Conservation (phyloP, 2,113 vertebrate species). For the Podilymbus podiceps region DNA sequence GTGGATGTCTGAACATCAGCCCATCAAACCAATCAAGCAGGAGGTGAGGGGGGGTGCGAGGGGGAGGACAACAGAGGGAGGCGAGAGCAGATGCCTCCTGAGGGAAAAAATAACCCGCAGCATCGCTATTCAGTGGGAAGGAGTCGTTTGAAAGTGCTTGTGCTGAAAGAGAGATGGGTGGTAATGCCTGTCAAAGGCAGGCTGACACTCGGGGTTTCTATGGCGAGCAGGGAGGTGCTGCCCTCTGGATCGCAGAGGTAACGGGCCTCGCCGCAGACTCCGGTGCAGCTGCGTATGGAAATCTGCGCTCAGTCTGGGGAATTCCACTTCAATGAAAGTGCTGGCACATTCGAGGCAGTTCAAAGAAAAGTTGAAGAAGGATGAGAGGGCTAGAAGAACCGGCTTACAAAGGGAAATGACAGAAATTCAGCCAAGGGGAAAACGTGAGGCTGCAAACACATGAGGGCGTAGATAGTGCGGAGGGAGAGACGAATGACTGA, state of each 20-base stretch:
- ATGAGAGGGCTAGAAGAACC: conserved; percentile 57
- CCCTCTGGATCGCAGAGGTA: conserved; percentile 44
- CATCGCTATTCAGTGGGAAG: conserved; percentile 61
- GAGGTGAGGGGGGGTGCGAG: conserved; percentile 76
- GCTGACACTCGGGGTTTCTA: conserved; percentile 45
- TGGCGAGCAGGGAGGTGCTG: conserved; percentile 65
- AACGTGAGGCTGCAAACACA: conserved; percentile 60
- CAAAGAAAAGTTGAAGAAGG: conserved; percentile 65
- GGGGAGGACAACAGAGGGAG: conserved; percentile 30
- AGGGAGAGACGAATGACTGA: conserved; percentile 15
- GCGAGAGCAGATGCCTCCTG: conserved; percentile 58
- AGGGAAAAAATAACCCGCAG: conserved; percentile 49
- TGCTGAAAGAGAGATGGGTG: conserved; percentile 64
- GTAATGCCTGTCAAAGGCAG: conserved; percentile 55
- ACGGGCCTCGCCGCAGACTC: neutral
- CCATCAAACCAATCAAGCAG: conserved; percentile 74
- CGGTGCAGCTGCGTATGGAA: conserved; percentile 51
- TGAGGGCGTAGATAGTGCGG: neutral
- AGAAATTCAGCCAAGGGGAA: conserved; percentile 66
- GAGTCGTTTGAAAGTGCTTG: conserved; percentile 47
- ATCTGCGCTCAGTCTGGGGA: conserved; percentile 59
- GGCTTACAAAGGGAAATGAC: conserved; percentile 63
- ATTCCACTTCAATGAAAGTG: conserved; percentile 65
- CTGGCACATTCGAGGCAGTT: conserved; percentile 65
- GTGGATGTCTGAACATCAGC: conserved; percentile 78